Evolutionary conservation across 2,888 invertebrate genomes (phyloP).

Genomic region (Sinopyrophorus schimmeli): DNA sequence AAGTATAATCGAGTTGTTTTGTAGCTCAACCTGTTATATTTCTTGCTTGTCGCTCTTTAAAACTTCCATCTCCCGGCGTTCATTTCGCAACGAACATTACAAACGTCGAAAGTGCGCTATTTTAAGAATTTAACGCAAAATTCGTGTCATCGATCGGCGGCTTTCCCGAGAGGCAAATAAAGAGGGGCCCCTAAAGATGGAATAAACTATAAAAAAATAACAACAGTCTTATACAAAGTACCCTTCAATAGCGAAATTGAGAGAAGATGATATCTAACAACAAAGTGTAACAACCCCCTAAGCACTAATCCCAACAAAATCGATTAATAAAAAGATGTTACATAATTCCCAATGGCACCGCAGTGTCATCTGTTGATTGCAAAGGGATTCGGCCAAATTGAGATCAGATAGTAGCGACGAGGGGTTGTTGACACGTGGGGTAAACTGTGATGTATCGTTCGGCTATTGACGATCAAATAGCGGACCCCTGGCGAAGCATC

Average conservation of each 20-base stretch:
- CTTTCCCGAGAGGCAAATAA: constrained; percentile 3
- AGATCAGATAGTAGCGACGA: constrained; percentile 39
- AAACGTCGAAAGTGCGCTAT: constrained; percentile 20
- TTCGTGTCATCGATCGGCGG: too few relatives aligned
- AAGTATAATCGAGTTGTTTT: constrained; percentile 43
- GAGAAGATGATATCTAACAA: constrained; percentile 42
- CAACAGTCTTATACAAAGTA: constrained; percentile 25
- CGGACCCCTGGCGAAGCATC: constrained; percentile 17
- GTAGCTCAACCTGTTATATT: constrained; percentile 36
- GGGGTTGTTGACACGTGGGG: constrained; percentile 32
- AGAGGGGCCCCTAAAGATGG: constrained; percentile 15
- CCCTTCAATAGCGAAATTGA: constrained; percentile 32
- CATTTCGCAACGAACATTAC: constrained; percentile 13
- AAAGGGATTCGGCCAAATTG: constrained; percentile 50
- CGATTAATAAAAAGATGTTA: constrained; percentile 54
- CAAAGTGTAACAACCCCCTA: constrained; percentile 46
- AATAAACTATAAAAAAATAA: constrained; percentile 26
- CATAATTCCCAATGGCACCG: constrained; percentile 46
- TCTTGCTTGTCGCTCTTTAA: constrained; percentile 29
- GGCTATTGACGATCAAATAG: constrained; percentile 38
- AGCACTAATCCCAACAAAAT: constrained; percentile 49
- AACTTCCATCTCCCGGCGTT: constrained; percentile 19
- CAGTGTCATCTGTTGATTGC: constrained; percentile 54
- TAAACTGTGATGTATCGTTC: constrained; percentile 32
- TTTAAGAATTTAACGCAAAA: constrained; percentile 6